Conservation (phyloP, 2,888 invertebrate species). For the Diaprepes abbreviatus region DNA sequence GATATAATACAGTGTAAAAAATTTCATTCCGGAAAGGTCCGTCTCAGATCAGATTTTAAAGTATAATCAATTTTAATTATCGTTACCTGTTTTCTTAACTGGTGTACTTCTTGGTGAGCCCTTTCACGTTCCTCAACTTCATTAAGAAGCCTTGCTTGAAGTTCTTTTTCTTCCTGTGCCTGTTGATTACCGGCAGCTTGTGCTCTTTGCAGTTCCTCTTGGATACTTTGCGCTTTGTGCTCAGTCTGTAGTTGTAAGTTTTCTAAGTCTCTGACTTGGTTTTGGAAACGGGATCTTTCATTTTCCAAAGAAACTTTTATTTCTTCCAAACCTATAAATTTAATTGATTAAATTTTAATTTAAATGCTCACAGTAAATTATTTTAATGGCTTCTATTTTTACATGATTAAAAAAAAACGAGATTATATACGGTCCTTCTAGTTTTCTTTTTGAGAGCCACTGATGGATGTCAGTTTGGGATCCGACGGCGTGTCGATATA, state of each 20-base stretch:
- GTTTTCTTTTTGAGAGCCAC: no score
- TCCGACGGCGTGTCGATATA: no score
- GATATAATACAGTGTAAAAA: no score
- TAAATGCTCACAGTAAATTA: no score
- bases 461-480: no score
- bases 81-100: constrained; percentile 79
- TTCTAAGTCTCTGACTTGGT: constrained; percentile 79
- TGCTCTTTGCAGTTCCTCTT: constrained; percentile 78
- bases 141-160: constrained; percentile 75
- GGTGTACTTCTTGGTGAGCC: constrained; percentile 79
- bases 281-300: constrained; percentile 81
- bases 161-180: constrained; percentile 82
- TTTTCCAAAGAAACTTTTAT: constrained; percentile 80
- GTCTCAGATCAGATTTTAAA: no score
- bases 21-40: no score
- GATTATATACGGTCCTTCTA: no score
- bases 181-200: constrained; percentile 78
- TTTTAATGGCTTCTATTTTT: no score
- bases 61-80: no score
- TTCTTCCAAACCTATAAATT: constrained; percentile 80
- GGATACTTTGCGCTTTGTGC: constrained; percentile 78
- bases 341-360: no score
- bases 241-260: constrained; percentile 79
- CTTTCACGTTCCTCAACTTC: constrained; percentile 86
- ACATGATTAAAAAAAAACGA: no score